These are phyloP conservation scores for Stenotaenia linearis DNA, from an alignment of 2,888 invertebrate genomes.

Conservation along the genomic window DNA sequence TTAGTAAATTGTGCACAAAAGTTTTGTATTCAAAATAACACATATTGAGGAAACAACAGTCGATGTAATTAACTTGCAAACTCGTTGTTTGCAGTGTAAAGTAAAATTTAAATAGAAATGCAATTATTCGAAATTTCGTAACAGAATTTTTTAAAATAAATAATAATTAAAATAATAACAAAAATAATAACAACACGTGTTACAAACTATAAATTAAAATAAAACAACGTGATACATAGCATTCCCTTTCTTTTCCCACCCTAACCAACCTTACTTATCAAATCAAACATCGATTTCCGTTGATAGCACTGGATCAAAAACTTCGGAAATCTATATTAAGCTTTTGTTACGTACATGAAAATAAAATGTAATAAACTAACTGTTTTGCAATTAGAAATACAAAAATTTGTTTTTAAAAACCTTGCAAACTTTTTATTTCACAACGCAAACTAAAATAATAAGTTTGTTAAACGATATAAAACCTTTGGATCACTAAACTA, in stretches of 20 bases:
- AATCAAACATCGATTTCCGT: not conserved
- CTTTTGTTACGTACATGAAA: too few species aligned
- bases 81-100: too few species aligned
- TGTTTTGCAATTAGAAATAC: not conserved
- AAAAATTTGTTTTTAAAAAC: not conserved
- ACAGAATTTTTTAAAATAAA: too few species aligned
- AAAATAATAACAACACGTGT: not conserved
- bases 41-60: too few species aligned
- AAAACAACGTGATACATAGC: not conserved
- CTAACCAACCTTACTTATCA: not conserved
- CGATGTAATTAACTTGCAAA: too few species aligned
- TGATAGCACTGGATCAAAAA: not conserved
- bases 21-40: not conserved
- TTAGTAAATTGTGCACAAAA: not conserved
- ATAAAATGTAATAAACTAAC: not conserved
- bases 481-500: too few species aligned
- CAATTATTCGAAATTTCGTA: too few species aligned
- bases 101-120: too few species aligned
- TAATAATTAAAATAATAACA: too few species aligned
- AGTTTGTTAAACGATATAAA: too few species aligned
- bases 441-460: too few species aligned
- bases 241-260: not conserved
- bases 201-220: not conserved
- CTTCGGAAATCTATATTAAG: not conserved
- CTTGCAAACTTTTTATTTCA: too few species aligned